Evolutionary conservation across 2,113 vertebrate genomes (phyloP).

Genomic region (Cathartes aura): DNA sequence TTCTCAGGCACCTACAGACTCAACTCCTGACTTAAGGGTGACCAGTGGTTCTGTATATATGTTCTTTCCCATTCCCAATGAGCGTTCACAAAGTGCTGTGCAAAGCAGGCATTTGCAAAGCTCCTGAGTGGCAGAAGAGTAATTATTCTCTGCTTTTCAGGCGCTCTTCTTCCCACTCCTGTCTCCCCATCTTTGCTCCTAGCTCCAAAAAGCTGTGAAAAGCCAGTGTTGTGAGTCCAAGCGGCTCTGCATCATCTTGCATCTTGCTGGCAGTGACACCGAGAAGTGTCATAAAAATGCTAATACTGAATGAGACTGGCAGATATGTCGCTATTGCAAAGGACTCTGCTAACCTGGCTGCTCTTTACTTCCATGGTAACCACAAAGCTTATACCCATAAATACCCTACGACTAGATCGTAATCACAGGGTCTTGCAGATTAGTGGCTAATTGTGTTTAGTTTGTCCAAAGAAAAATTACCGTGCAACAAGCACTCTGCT

Average conservation of each 20-base stretch:
- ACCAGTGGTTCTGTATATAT: neutral
- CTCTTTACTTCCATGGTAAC: constrained; percentile 33
- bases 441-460: constrained; percentile 8
- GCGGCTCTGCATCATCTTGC: neutral
- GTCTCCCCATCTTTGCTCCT: neutral
- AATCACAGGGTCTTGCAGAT: neutral
- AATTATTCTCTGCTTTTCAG: neutral
- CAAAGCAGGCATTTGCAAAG: neutral
- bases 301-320: neutral
- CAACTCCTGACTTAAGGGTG: neutral
- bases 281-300: neutral
- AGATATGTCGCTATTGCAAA: neutral
- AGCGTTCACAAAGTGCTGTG: neutral
- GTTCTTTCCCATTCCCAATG: neutral
- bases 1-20: neutral
- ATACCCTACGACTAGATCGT: neutral
- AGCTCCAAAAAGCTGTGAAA: neutral
- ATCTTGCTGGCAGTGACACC: neutral
- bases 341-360: neutral
- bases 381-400: neutral
- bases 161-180: neutral
- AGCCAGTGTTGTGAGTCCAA: neutral
- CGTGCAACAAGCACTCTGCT: neutral
- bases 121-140: neutral
- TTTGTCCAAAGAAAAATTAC: constrained; percentile 23